Percentiles rank a stretch among this genome's conserved stretches.
phyloP scores from a whole-genome alignment of 2,888 invertebrate genomes.

The Therioaphis trifolii region DNA sequence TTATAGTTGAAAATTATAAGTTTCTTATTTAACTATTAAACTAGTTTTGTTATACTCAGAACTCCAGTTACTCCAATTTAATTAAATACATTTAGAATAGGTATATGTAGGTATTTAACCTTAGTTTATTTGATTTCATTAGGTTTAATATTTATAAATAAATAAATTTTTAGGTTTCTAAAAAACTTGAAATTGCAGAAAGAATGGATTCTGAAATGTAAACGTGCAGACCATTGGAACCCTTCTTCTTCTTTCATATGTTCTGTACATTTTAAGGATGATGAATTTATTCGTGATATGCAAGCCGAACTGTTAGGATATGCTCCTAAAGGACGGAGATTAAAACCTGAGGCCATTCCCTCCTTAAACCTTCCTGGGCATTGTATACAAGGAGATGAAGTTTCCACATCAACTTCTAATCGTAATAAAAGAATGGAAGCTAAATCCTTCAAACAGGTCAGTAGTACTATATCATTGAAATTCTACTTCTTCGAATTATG shows the following conservation, averaged over 20 bases:
- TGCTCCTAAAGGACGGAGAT: too few relatives aligned
- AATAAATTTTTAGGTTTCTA: constrained; percentile 35
- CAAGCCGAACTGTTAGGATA: constrained; percentile 37
- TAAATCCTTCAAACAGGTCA: constrained; percentile 39
- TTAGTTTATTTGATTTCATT: constrained; percentile 16
- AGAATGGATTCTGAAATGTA: constrained; percentile 30
- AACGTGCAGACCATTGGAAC: constrained; percentile 17
- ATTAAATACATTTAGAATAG: not conserved
- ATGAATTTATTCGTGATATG: constrained; percentile 6
- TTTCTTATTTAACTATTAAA: constrained; percentile 1
- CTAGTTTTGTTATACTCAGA: constrained; percentile 1
- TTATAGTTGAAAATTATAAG: not conserved
- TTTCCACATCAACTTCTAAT: constrained; percentile 36
- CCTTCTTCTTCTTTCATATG: constrained; percentile 19
- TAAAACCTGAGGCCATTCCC: constrained; percentile 33
- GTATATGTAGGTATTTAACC: not conserved
- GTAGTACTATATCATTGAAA: constrained; percentile 7
- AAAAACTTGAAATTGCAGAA: not conserved
- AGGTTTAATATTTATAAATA: constrained; percentile 3
- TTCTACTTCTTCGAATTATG: not conserved
- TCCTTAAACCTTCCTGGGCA: constrained; percentile 17
- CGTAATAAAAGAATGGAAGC: constrained; percentile 34
- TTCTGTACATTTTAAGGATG: constrained; percentile 19
- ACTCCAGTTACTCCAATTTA: not conserved
- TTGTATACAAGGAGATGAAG: constrained; percentile 26